Base-by-base conservation (phyloP, 2,888 invertebrate genomes). In the Amorpha juglandis region DNA sequence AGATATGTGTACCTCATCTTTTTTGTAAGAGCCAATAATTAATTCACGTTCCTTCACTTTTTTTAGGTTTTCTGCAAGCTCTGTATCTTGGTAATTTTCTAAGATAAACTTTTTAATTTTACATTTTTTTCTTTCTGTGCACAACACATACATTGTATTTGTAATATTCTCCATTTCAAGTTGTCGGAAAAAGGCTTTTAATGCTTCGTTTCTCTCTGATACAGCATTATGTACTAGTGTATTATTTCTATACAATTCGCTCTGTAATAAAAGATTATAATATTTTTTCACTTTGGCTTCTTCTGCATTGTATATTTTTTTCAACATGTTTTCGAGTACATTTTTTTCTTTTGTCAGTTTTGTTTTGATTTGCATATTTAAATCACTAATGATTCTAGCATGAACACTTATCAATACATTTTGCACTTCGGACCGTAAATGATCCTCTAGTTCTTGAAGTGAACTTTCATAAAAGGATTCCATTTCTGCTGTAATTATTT, bases 51-150 rank as follows among this genome's bases (percentile, higher is more conserved):
- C 81, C 71, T 88, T 86, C 0, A 92, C 81, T 74, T 82, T 84
- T 69, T 79, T 62, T 19, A 84, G 63, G 66, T 85, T 85, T 71
- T 89, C 87, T 51, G 78, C 70, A 47, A 88, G 70, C 71, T 90
- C 89, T 12, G 73, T 70, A 55, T 71, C 79, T 67, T 89, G 88
- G 72, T 82, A 81, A 63, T 79, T 89, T 71, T 92, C 81, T 66
- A 92, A 67, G 6, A 88, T 63, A 67, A 91, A 84, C 75, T 88
- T 81, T 70, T 86, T 87, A 1, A 93, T 84, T 76, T 74, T 87
- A 74, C 92, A 92, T 77, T 90, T 92, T 77, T 90, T 93, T 75
- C 92, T 82, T 73, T 92, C 92, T 7, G 83, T 78, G 63, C 89
- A 87, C 86, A 93, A 86, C 38, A 92, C 74, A 72, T 92, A 93